Evolutionary conservation across 2,113 vertebrate genomes (phyloP), one percentile per base, ranked within the genome.

Genomic region (Anolis sagrei): DNA sequence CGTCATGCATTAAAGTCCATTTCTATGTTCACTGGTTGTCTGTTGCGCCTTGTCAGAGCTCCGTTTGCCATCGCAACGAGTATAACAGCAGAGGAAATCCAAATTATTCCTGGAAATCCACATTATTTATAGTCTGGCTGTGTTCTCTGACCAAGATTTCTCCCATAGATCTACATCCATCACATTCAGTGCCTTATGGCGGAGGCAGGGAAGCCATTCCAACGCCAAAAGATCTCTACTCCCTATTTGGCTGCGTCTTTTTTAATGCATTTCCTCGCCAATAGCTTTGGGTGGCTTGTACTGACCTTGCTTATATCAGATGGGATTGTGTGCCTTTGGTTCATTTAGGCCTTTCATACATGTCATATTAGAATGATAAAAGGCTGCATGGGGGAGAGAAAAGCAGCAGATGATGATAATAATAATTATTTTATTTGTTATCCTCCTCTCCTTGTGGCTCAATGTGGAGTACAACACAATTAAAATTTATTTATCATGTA

Each of bases 1-100:
- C 39, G 39, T 44, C 39, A 48, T 19, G 58, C 61, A 90, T 94
- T 92, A 91, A 92, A 87, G 69, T 78, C 9, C 74, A 62, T 68
- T 39, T 80, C 19, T 32, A 27, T 4, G n/a, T 74, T 74, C 36
- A n/a, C 39, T 44, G 2, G 19, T 69, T 81, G 75, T 75, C 76
- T 32, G 44, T 1, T 19, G 54, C 64, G 54, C 64, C 76, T 80
- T 74, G 69, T 49, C 84, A 34, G 18, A 73, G 49, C 51, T 9
- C 18, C 16, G 61, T 84, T 34, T 54, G 69, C 61, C 25, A 48
- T 51, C 19, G 69, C 58, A 36, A 66, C 21, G 58, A 64, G 74
- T 74, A 66, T 74, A 44, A 75, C 64, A 64, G 27, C 23, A 36
- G 54, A 49, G 39, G 39, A 44, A 44, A 44, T 44, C 39, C 48